These are phyloP conservation scores for Deroptyus accipitrinus DNA, from an alignment of 2,113 vertebrate species.

Conservation along the genomic window DNA sequence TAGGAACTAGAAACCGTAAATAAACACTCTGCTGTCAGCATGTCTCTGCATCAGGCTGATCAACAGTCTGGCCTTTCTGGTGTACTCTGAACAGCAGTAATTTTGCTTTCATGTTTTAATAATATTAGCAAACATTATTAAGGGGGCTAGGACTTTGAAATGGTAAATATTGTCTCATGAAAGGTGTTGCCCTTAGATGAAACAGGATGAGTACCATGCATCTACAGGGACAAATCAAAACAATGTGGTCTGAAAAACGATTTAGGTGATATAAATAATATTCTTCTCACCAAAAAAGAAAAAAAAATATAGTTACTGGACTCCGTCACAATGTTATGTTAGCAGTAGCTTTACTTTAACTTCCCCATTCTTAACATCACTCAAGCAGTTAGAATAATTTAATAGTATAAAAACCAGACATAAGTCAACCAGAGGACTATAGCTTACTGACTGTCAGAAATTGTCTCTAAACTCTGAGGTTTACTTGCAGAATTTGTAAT, in stretches of 20 bases:
- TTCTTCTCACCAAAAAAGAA: background rate
- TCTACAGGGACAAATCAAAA: background rate
- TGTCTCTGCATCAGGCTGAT: background rate
- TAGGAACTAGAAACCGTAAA: constrained; percentile 11
- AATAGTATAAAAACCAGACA: background rate
- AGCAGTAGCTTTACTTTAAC: background rate
- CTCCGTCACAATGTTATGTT: background rate
- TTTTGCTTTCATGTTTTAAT: background rate
- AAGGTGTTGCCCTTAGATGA: background rate
- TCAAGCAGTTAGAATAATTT: background rate
- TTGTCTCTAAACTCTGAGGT: background rate
- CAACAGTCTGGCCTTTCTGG: background rate
- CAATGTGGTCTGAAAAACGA: background rate
- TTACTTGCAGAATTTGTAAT: background rate
- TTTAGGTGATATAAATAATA: background rate
- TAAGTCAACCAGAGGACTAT: background rate
- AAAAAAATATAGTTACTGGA: background rate
- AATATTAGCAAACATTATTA: background rate
- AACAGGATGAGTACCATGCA: background rate
- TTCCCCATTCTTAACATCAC: background rate
- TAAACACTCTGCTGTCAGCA: constrained; percentile 12
- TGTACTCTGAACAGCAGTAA: background rate
- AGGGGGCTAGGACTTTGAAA: background rate
- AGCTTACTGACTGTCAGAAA: background rate
- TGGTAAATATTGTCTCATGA: background rate